Base-by-base conservation (phyloP, 2,113 vertebrate species). In the Ailurus styani region DNA sequence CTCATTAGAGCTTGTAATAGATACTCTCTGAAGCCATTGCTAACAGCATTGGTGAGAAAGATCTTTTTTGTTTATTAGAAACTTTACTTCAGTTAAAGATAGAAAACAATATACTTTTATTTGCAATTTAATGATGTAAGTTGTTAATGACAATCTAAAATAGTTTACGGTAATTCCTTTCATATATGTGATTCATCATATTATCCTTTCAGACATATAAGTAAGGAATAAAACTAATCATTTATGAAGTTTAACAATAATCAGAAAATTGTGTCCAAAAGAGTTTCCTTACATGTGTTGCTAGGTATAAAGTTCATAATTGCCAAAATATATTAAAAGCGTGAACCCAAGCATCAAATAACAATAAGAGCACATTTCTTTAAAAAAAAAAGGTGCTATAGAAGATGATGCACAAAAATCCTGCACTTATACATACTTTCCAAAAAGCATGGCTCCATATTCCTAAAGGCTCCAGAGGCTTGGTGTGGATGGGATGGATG, bases 41-140 rank as follows among this genome's bases (percentile, higher is more conserved):
- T 96, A 34, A 37, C 0, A 1, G 66, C 75, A 18, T 45, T 17
- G 15, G 54, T n/a, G 68, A 87, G 54, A 86, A 25, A 20, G 60
- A 37, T 64, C 60, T 57, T 73, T 45, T 72, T 73, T 73, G 6
- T 34, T 96, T 97, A 92, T 97, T 97, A 81, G 79, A 97, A 94
- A 77, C 90, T 98, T 99, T 98, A 98, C 98, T 98, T 97, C 77
- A 93, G 57, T 95, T 98, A 95, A 97, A 97, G 97, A 91, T 98
- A 98, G 96, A 98, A 98, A 98, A 47, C 42, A 31, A 87, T 96
- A 81, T 93, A 87, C 10, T 96, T 98, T 97, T 93, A 98, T 95
- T 93, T 98, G 45, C 50, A 52, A 45, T 95, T 96, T 96, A 72
- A 98, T 97, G 97, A 66, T 93, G 78, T 87, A 97, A 98, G 54